These are phyloP conservation scores for Zalophus californianus DNA, from an alignment of 2,797 vertebrate species.

Conservation along the genomic window DNA sequence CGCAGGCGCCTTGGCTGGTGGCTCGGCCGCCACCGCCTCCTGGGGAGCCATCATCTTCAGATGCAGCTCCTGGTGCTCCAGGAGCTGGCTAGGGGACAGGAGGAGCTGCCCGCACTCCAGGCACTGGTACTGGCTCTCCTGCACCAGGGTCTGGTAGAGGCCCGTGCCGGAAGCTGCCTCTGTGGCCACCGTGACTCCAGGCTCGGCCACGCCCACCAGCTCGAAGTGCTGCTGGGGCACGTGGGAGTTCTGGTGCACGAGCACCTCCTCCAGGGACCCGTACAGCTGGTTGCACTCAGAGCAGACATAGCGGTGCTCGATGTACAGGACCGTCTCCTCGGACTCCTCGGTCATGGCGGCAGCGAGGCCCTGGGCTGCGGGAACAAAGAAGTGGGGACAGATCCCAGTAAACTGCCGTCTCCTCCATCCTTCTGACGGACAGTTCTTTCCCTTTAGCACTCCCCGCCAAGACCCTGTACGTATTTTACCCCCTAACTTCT, in stretches of 20 bases:
- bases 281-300: conserved; percentile 95
- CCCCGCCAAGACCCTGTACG: neutral
- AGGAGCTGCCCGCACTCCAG: conserved; percentile 94
- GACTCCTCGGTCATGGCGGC: conserved; percentile 85
- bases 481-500: neutral
- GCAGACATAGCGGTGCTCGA: conserved; percentile 97
- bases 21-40: conserved; percentile 68
- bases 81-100: conserved; percentile 92
- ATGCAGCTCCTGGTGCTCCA: conserved; percentile 96
- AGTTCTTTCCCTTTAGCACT: conserved; percentile 47
- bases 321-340: conserved; percentile 87
- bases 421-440: conserved; percentile 86
- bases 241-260: conserved; percentile 95
- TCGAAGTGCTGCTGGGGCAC: conserved; percentile 87
- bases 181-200: conserved; percentile 75
- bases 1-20: neutral
- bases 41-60: conserved; percentile 88
- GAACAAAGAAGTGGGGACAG: conserved; percentile 86
- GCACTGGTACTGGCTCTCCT: conserved; percentile 94
- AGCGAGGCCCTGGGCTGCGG: conserved; percentile 85
- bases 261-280: conserved; percentile 94
- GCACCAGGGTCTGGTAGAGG: conserved; percentile 81
- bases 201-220: conserved; percentile 82
- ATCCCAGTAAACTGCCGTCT: conserved; percentile 53
- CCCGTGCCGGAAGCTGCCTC: conserved; percentile 72